Percentiles rank a stretch among this genome's conserved stretches.
phyloP scores from a whole-genome alignment of 2,797 vertebrate species.

The Kryptolebias ocellatus region DNA sequence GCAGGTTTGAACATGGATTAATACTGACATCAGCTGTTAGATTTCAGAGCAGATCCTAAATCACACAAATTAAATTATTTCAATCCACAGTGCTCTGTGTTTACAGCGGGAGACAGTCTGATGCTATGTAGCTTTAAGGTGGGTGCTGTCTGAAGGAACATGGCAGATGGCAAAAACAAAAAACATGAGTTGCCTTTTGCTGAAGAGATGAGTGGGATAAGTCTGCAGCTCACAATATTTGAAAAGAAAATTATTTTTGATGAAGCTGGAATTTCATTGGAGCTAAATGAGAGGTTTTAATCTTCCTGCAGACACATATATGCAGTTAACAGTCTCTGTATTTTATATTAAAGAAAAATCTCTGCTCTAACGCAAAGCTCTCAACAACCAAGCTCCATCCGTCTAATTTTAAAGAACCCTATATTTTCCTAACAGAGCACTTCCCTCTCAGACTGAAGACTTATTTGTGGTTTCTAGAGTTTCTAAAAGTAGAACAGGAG shows the following conservation, averaged over 20 bases:
- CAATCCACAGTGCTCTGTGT: conserved; percentile 2
- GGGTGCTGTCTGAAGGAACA: conserved; percentile 29
- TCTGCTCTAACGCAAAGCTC: too few species aligned
- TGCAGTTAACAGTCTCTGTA: neutral
- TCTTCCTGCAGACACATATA: conserved; percentile 51
- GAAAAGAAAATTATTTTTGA: conserved; percentile 62
- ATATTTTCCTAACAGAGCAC: too few species aligned
- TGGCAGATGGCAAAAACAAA: conserved; percentile 50
- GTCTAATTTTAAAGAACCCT: too few species aligned
- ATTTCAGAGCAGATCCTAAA: conserved; percentile 1
- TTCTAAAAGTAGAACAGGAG: too few species aligned
- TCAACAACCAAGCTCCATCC: too few species aligned
- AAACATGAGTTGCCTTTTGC: conserved; percentile 62
- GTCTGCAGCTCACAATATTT: conserved; percentile 58
- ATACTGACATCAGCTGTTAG: conserved; percentile 28
- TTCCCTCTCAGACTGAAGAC: too few species aligned
- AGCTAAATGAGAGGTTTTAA: conserved; percentile 64
- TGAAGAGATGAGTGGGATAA: conserved; percentile 63
- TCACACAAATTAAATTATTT: neutral
- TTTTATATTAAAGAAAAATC: too few species aligned
- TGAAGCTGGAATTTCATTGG: conserved; percentile 62
- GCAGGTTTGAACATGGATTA: conserved; percentile 11
- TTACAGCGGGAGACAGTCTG: neutral
- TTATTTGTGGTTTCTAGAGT: too few species aligned
- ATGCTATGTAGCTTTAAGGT: conserved; percentile 5